Conservation (phyloP, 2,888 invertebrate genomes). For the Drosophila rellima region DNA sequence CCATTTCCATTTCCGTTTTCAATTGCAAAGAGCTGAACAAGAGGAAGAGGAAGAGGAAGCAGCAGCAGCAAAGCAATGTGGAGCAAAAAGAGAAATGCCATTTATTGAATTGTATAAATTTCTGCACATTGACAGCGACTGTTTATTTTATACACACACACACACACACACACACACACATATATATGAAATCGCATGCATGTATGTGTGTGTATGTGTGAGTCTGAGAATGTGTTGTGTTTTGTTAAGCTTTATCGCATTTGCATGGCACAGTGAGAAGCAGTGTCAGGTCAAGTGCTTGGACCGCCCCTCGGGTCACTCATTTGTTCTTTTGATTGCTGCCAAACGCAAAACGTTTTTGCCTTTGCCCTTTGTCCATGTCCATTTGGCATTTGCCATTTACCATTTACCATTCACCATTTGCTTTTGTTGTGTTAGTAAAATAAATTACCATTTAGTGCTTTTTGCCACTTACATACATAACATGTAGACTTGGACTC, state of each 20-base stretch:
- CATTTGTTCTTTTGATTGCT: constrained; percentile 78
- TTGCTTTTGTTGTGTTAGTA: constrained; percentile 78
- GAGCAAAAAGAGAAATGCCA: constrained; percentile 67
- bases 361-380: constrained; percentile 48
- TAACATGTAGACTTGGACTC: constrained; percentile 1
- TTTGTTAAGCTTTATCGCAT: constrained; percentile 75
- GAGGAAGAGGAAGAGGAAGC: constrained; percentile 37
- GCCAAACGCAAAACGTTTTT: constrained; percentile 66
- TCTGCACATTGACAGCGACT: constrained; percentile 74
- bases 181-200: too few relatives aligned
- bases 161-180: constrained; percentile 29
- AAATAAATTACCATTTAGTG: constrained; percentile 81
- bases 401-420: constrained; percentile 68
- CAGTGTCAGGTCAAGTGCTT: constrained; percentile 64
- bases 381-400: constrained; percentile 36
- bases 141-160: constrained; percentile 71
- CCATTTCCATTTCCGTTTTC: constrained; percentile 74
- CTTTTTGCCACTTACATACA: constrained; percentile 71
- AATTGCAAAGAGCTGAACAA: constrained; percentile 61
- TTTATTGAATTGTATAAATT: constrained; percentile 83
- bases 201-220: constrained; percentile 20
- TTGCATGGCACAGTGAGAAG: constrained; percentile 63
- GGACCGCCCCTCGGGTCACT: constrained; percentile 71
- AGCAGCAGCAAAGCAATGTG: constrained; percentile 27
- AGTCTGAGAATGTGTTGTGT: constrained; percentile 14